Evolutionary conservation across 2,888 invertebrate species (phyloP).

Genomic region (Doris montereyensis): DNA sequence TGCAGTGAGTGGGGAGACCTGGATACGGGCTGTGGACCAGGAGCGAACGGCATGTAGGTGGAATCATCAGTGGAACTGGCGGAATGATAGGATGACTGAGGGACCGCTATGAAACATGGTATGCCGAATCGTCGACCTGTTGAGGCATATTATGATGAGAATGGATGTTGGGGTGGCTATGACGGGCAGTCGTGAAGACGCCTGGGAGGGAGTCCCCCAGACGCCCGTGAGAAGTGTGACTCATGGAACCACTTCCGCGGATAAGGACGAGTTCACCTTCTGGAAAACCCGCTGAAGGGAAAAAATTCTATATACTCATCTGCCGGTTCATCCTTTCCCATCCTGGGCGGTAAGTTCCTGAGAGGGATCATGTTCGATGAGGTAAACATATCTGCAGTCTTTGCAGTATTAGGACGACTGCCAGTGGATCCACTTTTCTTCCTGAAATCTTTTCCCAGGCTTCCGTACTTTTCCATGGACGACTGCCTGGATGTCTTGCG

Average conservation of each 20-base stretch:
- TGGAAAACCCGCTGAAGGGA: too few species aligned
- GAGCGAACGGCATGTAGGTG: background rate
- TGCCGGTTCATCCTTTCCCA: constrained; percentile 9
- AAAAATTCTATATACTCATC: constrained; percentile 50
- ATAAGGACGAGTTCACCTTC: constrained; percentile 22
- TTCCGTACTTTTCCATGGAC: constrained; percentile 38
- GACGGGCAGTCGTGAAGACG: background rate
- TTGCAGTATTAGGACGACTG: constrained; percentile 27
- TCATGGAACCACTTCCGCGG: constrained; percentile 25
- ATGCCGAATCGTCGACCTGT: too few species aligned
- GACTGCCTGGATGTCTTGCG: constrained; percentile 19
- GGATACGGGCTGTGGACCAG: too few species aligned
- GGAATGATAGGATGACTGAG: too few species aligned
- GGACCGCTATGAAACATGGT: too few species aligned
- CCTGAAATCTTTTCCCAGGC: constrained; percentile 41
- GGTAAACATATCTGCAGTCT: background rate
- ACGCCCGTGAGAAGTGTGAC: constrained; percentile 7
- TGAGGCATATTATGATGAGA: too few species aligned
- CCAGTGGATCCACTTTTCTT: constrained; percentile 42
- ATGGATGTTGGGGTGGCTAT: background rate
- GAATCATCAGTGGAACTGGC: too few species aligned
- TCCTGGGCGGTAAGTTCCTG: constrained; percentile 21
- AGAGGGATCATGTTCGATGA: background rate
- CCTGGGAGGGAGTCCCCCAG: constrained; percentile 2
- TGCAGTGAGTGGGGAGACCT: too few species aligned